Evolutionary conservation across 2,113 vertebrate species (phyloP).

Genomic region (Chiloscyllium plagiosum): DNA sequence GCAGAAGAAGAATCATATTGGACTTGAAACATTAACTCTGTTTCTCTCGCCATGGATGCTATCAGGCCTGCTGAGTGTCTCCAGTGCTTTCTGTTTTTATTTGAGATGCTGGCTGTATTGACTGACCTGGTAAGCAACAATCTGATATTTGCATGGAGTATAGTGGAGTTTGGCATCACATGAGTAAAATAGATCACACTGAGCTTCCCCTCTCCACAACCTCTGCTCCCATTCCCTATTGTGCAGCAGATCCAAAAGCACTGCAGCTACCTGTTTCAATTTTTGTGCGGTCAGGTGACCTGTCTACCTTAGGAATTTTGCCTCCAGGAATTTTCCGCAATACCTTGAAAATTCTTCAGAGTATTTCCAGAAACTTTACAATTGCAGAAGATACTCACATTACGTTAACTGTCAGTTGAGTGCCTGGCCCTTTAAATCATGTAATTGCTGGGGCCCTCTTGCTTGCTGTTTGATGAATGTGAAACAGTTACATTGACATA

Average conservation of each 20-base stretch:
- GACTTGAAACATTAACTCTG: too few relatives aligned
- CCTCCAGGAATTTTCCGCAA: background rate
- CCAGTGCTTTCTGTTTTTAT: too few relatives aligned
- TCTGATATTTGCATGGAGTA: background rate
- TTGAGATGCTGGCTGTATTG: background rate
- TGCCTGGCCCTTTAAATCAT: background rate
- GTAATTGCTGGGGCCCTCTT: background rate
- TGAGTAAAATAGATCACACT: background rate
- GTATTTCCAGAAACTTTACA: background rate
- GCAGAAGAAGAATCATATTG: too few relatives aligned
- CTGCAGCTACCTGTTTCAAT: background rate
- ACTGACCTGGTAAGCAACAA: background rate
- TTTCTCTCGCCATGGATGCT: too few relatives aligned
- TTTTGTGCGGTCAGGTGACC: background rate
- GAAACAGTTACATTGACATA: background rate
- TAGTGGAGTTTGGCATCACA: background rate
- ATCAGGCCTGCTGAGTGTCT: too few relatives aligned
- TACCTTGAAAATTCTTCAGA: background rate
- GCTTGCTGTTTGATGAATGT: background rate
- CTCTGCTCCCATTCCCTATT: background rate
- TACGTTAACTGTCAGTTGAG: background rate
- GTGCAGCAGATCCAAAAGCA: background rate
- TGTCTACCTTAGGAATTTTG: background rate
- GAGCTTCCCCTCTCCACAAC: background rate
- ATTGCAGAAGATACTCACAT: background rate